Evolutionary conservation across 2,888 invertebrate genomes (phyloP), one percentile per base, ranked within the genome.

Genomic region (Clistopyga incitator): DNA sequence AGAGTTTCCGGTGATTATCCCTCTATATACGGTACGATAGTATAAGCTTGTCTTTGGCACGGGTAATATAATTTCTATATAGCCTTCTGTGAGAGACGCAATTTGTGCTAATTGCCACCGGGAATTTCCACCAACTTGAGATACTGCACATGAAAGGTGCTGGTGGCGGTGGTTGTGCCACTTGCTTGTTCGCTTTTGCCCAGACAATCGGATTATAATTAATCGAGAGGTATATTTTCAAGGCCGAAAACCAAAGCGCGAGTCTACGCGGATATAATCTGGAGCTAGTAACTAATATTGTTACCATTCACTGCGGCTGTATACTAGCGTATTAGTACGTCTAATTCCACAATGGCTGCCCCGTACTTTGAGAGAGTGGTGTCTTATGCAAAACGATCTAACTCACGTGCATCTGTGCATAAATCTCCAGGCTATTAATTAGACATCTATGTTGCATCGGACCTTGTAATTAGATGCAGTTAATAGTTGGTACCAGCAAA

Each of bases 391-490:
- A 90, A 90, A 89, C 89, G 89, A 89, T 88, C 85, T 86, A 86
- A 89, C 90, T 92, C 91, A 90, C 87, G 90, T 88, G 91, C 91
- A 91, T 90, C 90, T 89, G 90, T 87, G 89, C 92, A 91, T 91
- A 91, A 92, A 92, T 93, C 91, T 90, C 87, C 80, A 86, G 88
- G 89, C 89, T 91, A 92, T 93, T 92, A 92, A 92, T 93, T 92
- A 92, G 89, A 88, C 90, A 92, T 92, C 91, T 89, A 89, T 89
- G 91, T 89, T 88, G 90, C 90, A 89, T 90, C 89, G 88, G 89
- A 88, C 89, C 91, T 91, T 92, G 91, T 92, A 93, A 92, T 93
- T 93, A 92, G 91, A 92, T 92, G 91, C 92, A 92, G 91, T 91
- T 93, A 92, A 92, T 92, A 93, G 92, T 90, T 90, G 88, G 88